phyloP scores from a whole-genome alignment of 2,797 vertebrate genomes.

The Philypnodon macrostomus region DNA sequence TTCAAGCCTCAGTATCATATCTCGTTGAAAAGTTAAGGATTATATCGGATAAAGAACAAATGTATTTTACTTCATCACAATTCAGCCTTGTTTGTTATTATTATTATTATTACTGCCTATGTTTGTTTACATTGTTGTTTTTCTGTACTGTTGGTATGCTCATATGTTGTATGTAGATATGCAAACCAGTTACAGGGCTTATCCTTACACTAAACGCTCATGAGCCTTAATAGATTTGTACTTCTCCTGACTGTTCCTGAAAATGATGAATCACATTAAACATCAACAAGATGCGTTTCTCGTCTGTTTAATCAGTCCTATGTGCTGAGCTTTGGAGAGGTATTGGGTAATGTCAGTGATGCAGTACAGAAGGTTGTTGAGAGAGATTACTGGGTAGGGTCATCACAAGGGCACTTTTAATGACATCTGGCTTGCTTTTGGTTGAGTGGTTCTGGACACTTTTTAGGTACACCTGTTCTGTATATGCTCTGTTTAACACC shows the following conservation, averaged over 20 bases:
- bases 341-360: conserved; percentile 11
- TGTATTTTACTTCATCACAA: too few species aligned
- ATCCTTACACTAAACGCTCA: conserved; percentile 53
- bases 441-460: not conserved
- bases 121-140: conserved; percentile 28
- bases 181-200: conserved; percentile 51
- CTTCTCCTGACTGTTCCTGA: conserved; percentile 38
- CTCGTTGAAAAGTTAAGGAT: not conserved
- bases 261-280: conserved; percentile 67
- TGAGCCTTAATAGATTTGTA: conserved; percentile 34
- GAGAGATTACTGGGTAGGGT: conserved; percentile 12
- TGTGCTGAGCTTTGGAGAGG: not conserved
- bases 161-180: too few species aligned
- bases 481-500: too few species aligned
- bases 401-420: conserved; percentile 16
- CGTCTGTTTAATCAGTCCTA: conserved; percentile 18
- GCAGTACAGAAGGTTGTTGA: not conserved
- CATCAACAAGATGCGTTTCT: conserved; percentile 29
- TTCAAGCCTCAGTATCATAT: not conserved
- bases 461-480: too few species aligned
- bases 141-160: conserved; percentile 17
- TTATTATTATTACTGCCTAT: conserved; percentile 26
- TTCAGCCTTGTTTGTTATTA: conserved; percentile 25
- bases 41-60: conserved; percentile 50
- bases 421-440: not conserved